A percentile compares a stretch with the other conserved stretches of the same genome.
phyloP scores from a whole-genome alignment of 1,140 invertebrate genomes.

The Delia radicum region DNA sequence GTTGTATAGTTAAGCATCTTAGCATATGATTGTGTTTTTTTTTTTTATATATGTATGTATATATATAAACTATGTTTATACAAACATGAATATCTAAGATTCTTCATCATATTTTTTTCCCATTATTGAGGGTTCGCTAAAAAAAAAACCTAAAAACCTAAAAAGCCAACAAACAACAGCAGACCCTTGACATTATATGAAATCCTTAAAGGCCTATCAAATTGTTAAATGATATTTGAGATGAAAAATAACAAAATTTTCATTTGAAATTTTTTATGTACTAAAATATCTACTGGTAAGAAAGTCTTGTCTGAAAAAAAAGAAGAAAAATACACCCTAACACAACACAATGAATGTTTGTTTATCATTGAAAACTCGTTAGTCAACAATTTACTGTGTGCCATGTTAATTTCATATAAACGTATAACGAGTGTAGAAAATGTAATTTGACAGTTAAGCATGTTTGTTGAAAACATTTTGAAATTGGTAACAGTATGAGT shows the following conservation, averaged over 20 bases:
- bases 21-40: background rate
- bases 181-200: background rate
- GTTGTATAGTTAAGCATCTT: constrained; percentile 20
- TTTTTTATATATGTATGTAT: too few relatives aligned
- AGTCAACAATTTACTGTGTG: constrained; percentile 6
- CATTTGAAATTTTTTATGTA: too few relatives aligned
- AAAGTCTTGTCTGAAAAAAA: too few relatives aligned
- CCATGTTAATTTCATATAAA: background rate
- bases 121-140: background rate
- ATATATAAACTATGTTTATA: background rate
- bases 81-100: background rate
- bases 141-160: background rate
- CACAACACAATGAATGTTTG: too few relatives aligned
- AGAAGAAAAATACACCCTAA: too few relatives aligned
- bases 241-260: background rate
- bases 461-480: background rate
- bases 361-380: constrained; percentile 11
- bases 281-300: too few relatives aligned
- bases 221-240: background rate
- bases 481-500: too few relatives aligned
- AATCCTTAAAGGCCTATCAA: background rate
- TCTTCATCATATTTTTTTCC: background rate
- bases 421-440: background rate
- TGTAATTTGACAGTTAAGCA: background rate
- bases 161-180: background rate